Percentiles rank a stretch among this genome's conserved stretches.
Conservation (phyloP, 2,113 vertebrate genomes). For the Xyrauchen texanus region DNA sequence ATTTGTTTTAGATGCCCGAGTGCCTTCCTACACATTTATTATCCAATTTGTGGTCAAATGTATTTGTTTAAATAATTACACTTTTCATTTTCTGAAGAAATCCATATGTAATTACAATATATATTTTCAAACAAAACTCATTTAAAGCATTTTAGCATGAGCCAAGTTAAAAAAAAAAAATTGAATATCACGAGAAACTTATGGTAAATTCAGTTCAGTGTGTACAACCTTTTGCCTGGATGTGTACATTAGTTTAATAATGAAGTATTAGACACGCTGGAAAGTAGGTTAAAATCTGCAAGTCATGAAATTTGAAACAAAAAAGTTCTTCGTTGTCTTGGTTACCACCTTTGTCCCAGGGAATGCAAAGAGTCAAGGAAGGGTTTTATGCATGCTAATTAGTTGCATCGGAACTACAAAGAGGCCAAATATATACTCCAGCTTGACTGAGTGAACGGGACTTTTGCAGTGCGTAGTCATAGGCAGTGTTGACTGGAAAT, state of each 20-base stretch:
- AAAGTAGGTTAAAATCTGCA: slow-evolving; percentile 46
- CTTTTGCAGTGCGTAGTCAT: slow-evolving; percentile 47
- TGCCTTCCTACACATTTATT: too few relatives aligned
- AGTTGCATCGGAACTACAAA: slow-evolving; percentile 64
- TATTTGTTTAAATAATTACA: too few relatives aligned
- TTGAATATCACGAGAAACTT: too few relatives aligned
- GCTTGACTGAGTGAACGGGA: slow-evolving; percentile 39
- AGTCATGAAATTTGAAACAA: slow-evolving; percentile 60
- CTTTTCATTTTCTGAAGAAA: too few relatives aligned
- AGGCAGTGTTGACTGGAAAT: slow-evolving; percentile 55
- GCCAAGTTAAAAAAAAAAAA: too few relatives aligned
- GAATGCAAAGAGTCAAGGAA: slow-evolving; percentile 52
- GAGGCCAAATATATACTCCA: slow-evolving; percentile 61
- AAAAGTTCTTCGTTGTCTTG: slow-evolving; percentile 57
- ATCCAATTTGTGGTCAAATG: too few relatives aligned
- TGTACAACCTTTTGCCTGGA: too few relatives aligned
- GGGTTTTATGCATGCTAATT: slow-evolving; percentile 71
- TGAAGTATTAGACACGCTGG: background rate
- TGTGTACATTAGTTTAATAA: background rate
- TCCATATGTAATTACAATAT: too few relatives aligned
- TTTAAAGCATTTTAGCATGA: too few relatives aligned
- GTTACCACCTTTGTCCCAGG: slow-evolving; percentile 57
- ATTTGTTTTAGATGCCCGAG: too few relatives aligned
- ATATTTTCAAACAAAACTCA: too few relatives aligned
- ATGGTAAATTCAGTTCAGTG: too few relatives aligned